Percentiles rank a stretch among this genome's conserved stretches.
Evolutionary conservation across 1,140 invertebrate genomes (phyloP).

Genomic region (Drosophila micromelanica): DNA sequence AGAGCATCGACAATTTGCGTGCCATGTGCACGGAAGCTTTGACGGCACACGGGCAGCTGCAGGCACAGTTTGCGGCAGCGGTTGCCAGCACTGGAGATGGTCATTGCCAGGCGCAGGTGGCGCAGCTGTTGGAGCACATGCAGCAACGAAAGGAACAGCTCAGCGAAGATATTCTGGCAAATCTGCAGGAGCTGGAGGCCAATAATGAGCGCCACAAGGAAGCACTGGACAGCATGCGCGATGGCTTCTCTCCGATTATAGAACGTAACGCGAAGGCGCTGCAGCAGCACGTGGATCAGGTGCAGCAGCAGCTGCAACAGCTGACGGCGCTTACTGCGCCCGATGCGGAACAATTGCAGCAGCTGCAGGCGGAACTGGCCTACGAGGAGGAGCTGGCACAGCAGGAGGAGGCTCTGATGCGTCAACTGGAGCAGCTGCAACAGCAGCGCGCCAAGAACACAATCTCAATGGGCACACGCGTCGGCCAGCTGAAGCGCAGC

Average conservation of each 20-base stretch:
- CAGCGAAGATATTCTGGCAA: slow-evolving; percentile 47
- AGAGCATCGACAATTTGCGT: slow-evolving; percentile 54
- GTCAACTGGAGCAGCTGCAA: slow-evolving; percentile 63
- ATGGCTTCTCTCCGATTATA: slow-evolving; percentile 54
- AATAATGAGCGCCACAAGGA: slow-evolving; percentile 60
- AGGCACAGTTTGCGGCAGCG: slow-evolving; percentile 30
- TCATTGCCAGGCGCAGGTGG: slow-evolving; percentile 42
- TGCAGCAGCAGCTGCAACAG: slow-evolving; percentile 47
- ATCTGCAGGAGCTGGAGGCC: slow-evolving; percentile 50
- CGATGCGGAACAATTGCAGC: slow-evolving; percentile 53
- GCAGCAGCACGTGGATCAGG: slow-evolving; percentile 44
- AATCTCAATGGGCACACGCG: slow-evolving; percentile 39
- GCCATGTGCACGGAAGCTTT: slow-evolving; percentile 31
- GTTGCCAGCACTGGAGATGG: slow-evolving; percentile 39
- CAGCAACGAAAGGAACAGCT: slow-evolving; percentile 53
- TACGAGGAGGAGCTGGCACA: slow-evolving; percentile 53
- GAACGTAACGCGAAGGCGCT: slow-evolving; percentile 37
- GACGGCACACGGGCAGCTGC: slow-evolving; percentile 37
- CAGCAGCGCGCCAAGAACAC: slow-evolving; percentile 50
- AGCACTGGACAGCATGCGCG: slow-evolving; percentile 57
- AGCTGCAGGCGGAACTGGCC: slow-evolving; percentile 55
- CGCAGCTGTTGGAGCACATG: slow-evolving; percentile 56
- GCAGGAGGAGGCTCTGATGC: slow-evolving; percentile 55
- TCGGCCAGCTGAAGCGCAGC: slow-evolving; percentile 46
- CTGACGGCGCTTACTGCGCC: slow-evolving; percentile 40